Percentiles rank a stretch among this genome's conserved stretches.
Evolutionary conservation across 2,888 invertebrate genomes (phyloP).

Genomic region (Geotrupes spiniger): DNA sequence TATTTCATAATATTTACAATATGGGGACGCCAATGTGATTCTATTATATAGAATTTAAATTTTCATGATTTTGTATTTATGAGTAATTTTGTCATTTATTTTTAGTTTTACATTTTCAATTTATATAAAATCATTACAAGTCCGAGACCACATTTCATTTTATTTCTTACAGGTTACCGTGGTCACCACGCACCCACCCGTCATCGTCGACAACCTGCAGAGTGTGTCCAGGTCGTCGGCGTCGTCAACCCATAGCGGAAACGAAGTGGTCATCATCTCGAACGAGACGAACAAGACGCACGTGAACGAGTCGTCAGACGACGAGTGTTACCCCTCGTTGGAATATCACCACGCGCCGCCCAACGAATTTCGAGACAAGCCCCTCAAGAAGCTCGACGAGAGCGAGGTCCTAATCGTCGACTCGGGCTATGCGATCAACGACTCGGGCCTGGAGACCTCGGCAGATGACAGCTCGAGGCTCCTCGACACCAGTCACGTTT

Average conservation of each 20-base stretch:
- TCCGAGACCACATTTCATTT: too few species aligned
- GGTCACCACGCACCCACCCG: constrained; percentile 81
- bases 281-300: constrained; percentile 73
- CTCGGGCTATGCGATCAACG: constrained; percentile 67
- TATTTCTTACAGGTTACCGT: constrained; percentile 70
- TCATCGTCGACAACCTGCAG: constrained; percentile 63
- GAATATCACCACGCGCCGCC: constrained; percentile 56
- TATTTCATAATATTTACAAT: too few species aligned
- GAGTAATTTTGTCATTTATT: too few species aligned
- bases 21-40: too few species aligned
- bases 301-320: constrained; percentile 60
- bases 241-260: constrained; percentile 49
- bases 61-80: too few species aligned
- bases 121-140: too few species aligned
- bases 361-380: constrained; percentile 48
- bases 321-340: constrained; percentile 61
- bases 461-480: constrained; percentile 49
- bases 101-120: too few species aligned
- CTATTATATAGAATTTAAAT: too few species aligned
- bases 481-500: constrained; percentile 84
- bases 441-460: constrained; percentile 62
- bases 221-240: constrained; percentile 50
- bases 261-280: constrained; percentile 76
- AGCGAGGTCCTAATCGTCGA: constrained; percentile 79
- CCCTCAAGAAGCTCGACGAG: constrained; percentile 72